Evolutionary conservation across 2,113 vertebrate genomes (phyloP), one percentile per base, ranked within the genome.

Genomic region (Illadopsis cleaveri): DNA sequence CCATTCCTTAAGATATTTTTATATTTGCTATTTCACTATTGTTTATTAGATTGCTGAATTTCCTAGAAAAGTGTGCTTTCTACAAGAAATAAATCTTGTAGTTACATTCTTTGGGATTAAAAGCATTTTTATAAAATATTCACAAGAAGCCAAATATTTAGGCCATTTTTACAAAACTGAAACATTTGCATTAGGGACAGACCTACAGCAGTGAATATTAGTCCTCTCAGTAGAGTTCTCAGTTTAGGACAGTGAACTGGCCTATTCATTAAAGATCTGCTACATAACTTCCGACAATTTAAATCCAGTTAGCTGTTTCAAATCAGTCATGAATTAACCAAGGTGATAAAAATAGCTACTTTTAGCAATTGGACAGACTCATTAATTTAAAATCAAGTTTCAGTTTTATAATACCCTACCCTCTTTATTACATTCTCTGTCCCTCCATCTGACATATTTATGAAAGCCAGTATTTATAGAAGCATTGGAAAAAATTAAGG

Each of bases 171-270:
- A 40, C 25, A 71, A 4, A 53, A 64, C 15, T 48, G 27, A 83
- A 72, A 53, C 21, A 66, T 61, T 70, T 48, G 2, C 14, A 54
- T 58, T 9, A 23, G 11, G 11, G 7, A 57, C 28, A 82, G 56
- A 1, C 6, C 78, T 88, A 37, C 0, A 3, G 16, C 6, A 4
- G 3, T 50, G 33, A 70, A n/a, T 35, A 25, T 44, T 38, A 20
- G 7, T 28, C 27, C 33, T 3, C 23, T 77, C 42, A 45, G 11
- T 1, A 69, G 37, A 68, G 6, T 53, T 47, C 16, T 28, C 44
- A 45, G 6, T 72, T 88, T 60, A 83, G 51, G 64, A 56, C 15
- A 33, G 3, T 23, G 25, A 25, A 62, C 21, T 11, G 42, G 18
- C 11, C n/a, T 65, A 18, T 35, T 76, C 2, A 2, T 61, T 72